These are phyloP conservation scores for Drosophila truncata DNA, from an alignment of 1,140 invertebrate species.

Conservation along the genomic window DNA sequence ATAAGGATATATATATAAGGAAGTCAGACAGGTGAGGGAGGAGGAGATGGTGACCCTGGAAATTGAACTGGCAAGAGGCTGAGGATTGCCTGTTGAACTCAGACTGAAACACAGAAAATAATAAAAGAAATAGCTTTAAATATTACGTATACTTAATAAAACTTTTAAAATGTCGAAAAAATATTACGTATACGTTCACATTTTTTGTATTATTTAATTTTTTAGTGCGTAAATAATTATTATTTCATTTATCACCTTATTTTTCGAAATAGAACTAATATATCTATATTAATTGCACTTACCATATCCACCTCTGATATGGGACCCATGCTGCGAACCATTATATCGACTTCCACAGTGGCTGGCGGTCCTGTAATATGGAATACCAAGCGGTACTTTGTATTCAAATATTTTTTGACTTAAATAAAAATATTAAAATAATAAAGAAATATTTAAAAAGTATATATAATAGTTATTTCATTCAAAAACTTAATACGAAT, in stretches of 20 bases:
- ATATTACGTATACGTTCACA: neutral
- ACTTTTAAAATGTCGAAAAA: rapidly evolving
- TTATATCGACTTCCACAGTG: constrained; percentile 93
- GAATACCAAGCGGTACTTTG: neutral
- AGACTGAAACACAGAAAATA: neutral
- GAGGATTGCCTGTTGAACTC: constrained; percentile 1
- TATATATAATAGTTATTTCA: neutral
- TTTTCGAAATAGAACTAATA: neutral
- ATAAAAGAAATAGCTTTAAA: neutral
- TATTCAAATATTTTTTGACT: neutral
- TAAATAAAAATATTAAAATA: neutral
- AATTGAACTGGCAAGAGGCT: constrained; percentile 7
- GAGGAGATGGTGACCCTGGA: constrained; percentile 5
- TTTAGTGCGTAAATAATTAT: neutral
- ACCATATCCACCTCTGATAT: constrained; percentile 96
- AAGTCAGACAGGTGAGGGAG: constrained; percentile 7
- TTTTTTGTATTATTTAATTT: neutral
- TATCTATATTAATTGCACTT: constrained; percentile 64
- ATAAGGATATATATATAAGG: neutral
- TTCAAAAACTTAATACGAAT: too few species aligned
- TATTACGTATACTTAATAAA: neutral
- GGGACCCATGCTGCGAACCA: constrained; percentile 95
- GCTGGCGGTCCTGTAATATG: constrained; percentile 89
- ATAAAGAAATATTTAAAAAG: neutral
- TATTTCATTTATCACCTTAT: neutral